Conservation (phyloP, 2,888 invertebrate genomes). For the Bellardia pandia region DNA sequence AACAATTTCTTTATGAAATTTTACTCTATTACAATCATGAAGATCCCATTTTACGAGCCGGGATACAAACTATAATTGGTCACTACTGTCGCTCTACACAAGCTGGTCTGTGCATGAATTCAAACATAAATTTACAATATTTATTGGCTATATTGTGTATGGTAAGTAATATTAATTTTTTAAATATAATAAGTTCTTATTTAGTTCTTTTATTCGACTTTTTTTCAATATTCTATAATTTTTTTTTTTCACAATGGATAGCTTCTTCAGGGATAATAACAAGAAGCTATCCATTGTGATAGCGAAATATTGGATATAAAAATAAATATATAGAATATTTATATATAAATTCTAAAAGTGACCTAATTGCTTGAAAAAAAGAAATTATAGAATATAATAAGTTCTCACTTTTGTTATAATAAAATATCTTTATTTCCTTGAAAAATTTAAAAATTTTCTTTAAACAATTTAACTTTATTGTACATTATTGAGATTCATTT, state of each 20-base stretch:
- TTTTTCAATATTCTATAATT: too few species aligned
- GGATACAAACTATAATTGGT: slow-evolving; percentile 83
- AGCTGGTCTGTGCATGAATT: slow-evolving; percentile 75
- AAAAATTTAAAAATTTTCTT: neutral
- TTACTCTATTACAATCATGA: slow-evolving; percentile 82
- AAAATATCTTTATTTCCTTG: slow-evolving; percentile 11
- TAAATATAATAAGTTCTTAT: slow-evolving; percentile 7
- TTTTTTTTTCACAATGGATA: too few species aligned
- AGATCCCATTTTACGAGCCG: slow-evolving; percentile 83
- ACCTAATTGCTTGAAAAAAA: too few species aligned
- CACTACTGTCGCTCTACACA: slow-evolving; percentile 79
- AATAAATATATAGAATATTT: too few species aligned
- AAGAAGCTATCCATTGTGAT: too few species aligned
- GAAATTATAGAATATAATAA: too few species aligned
- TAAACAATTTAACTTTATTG: neutral
- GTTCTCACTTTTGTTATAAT: neutral
- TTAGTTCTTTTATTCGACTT: too few species aligned
- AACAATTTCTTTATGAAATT: slow-evolving; percentile 79
- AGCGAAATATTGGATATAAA: too few species aligned
- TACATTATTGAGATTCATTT: slow-evolving; percentile 7
- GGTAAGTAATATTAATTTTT: slow-evolving; percentile 77
- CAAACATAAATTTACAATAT: slow-evolving; percentile 80
- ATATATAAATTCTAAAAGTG: too few species aligned
- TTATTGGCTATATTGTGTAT: slow-evolving; percentile 82
- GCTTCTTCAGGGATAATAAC: too few species aligned